Percentiles rank a stretch among this genome's conserved stretches.
phyloP scores from a whole-genome alignment of 2,113 vertebrate species.

The Rana temporaria region DNA sequence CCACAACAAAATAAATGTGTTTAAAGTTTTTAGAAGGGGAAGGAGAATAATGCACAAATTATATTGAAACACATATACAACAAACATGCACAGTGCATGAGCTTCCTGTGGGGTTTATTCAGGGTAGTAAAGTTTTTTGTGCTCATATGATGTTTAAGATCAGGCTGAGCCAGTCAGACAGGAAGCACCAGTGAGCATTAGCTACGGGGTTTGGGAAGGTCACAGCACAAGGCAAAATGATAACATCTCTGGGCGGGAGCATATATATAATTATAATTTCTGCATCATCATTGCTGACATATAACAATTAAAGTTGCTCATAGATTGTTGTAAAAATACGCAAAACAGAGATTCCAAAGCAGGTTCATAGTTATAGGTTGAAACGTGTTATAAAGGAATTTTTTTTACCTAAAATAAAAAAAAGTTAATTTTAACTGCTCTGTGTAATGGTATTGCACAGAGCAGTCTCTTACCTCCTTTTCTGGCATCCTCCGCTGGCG shows the following conservation, averaged over 20 bases:
- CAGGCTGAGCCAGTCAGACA: conserved; percentile 49
- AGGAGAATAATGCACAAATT: no score
- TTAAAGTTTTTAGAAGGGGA: no score
- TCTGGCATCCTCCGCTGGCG: no score
- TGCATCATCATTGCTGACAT: conserved; percentile 42
- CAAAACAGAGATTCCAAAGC: not conserved
- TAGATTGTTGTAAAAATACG: not conserved
- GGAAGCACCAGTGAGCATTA: conserved; percentile 40
- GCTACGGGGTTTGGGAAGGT: conserved; percentile 43
- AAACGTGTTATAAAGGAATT: not conserved
- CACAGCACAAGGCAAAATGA: conserved; percentile 35
- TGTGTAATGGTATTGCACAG: no score
- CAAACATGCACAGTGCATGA: no score
- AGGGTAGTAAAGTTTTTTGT: conserved; percentile 27
- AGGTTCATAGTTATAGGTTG: not conserved
- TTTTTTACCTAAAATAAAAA: no score
- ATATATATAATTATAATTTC: conserved; percentile 46
- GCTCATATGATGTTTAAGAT: conserved; percentile 27
- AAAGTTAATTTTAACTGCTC: no score
- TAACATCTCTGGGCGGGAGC: conserved; percentile 50
- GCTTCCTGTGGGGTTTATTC: conserved; percentile 1
- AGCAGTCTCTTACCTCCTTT: no score
- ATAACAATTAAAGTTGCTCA: conserved; percentile 21
- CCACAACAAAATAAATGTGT: no score
- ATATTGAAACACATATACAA: no score